Percentiles rank a stretch among this genome's conserved stretches.
These are phyloP conservation scores for Fragum whitleyi DNA, from an alignment of 2,888 invertebrate species.

Conservation along the genomic window DNA sequence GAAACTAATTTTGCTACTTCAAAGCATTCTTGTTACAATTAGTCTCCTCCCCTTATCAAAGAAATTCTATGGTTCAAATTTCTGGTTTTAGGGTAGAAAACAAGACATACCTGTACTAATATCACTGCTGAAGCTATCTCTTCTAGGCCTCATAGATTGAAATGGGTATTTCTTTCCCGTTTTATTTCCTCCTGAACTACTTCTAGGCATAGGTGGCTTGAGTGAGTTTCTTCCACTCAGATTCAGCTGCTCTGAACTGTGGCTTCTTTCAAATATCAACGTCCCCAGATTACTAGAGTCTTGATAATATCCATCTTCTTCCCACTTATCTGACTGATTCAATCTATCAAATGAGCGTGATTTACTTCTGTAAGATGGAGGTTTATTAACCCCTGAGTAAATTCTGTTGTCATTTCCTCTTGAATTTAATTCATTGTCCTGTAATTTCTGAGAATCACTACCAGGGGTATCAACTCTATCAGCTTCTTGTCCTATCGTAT, in stretches of 20 bases:
- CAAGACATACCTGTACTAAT: slow-evolving; percentile 63
- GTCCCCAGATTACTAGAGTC: slow-evolving; percentile 59
- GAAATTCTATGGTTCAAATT: too few species aligned
- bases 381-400: slow-evolving; percentile 15
- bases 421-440: slow-evolving; percentile 36
- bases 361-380: slow-evolving; percentile 18
- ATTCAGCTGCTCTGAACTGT: slow-evolving; percentile 62
- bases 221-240: slow-evolving; percentile 45
- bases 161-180: slow-evolving; percentile 55
- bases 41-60: too few species aligned
- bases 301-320: slow-evolving; percentile 51
- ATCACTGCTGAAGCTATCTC: slow-evolving; percentile 79
- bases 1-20: too few species aligned
- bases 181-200: slow-evolving; percentile 53
- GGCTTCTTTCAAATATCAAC: slow-evolving; percentile 71
- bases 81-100: too few species aligned
- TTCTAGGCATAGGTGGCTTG: slow-evolving; percentile 59
- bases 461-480: slow-evolving; percentile 60
- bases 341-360: slow-evolving; percentile 59
- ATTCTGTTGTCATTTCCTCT: slow-evolving; percentile 29
- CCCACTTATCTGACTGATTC: slow-evolving; percentile 53
- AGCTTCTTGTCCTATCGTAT: slow-evolving; percentile 65
- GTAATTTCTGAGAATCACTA: slow-evolving; percentile 47
- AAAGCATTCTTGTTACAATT: too few species aligned
- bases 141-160: slow-evolving; percentile 69